Conservation (phyloP, 2,888 invertebrate species). For the Mesorhabditis sp. region DNA sequence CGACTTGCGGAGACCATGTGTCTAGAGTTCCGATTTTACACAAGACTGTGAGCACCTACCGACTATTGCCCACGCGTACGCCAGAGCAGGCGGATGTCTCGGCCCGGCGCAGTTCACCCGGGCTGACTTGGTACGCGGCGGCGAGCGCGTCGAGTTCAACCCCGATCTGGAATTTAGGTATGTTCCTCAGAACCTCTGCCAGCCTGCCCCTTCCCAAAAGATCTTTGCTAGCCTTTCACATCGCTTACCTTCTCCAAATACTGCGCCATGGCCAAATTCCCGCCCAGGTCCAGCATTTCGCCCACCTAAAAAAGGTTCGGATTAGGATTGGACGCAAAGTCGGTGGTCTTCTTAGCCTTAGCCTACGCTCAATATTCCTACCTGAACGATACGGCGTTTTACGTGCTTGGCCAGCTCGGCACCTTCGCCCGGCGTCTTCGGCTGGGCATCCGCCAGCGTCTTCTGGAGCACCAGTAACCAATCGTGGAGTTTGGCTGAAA, state of each 20-base stretch:
- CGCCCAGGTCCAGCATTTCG: slow-evolving; percentile 18
- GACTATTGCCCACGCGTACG: slow-evolving; percentile 1
- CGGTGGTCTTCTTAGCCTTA: neutral
- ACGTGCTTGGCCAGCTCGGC: neutral
- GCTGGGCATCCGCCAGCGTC: neutral
- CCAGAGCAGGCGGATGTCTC: slow-evolving; percentile 1
- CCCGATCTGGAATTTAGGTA: neutral
- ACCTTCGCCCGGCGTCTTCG: slow-evolving; percentile 2
- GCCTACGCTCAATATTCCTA: neutral
- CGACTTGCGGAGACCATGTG: neutral
- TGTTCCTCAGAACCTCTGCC: neutral
- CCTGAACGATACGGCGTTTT: neutral
- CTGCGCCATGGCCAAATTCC: slow-evolving; percentile 17
- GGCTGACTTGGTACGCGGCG: neutral
- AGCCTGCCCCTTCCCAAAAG: neutral
- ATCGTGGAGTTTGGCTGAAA: slow-evolving; percentile 4
- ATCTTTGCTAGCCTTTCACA: neutral
- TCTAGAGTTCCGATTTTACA: neutral
- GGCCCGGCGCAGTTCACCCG: neutral
- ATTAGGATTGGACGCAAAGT: neutral
- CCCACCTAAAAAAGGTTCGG: slow-evolving; percentile 12
- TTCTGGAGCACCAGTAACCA: neutral
- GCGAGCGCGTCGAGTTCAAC: neutral
- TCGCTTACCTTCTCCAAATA: slow-evolving; percentile 14
- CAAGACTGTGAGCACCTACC: neutral